These are phyloP conservation scores for Galeopsomyia nigrocyanea DNA, from an alignment of 2,888 invertebrate species.

Conservation along the genomic window DNA sequence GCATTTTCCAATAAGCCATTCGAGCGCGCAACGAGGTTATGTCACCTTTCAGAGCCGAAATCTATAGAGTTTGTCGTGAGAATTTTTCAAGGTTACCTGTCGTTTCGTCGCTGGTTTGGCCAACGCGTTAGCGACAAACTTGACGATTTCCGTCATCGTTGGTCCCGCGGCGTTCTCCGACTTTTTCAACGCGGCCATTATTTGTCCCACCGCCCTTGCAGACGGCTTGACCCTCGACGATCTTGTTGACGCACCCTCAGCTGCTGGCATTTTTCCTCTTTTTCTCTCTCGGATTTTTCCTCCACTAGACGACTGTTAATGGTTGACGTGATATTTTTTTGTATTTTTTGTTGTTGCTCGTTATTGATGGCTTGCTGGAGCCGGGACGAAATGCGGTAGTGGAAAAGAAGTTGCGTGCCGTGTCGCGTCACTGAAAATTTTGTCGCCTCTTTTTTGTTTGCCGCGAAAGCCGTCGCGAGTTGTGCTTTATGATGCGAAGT, in stretches of 20 bases:
- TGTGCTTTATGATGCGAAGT: not conserved
- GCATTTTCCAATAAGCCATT: too few relatives aligned
- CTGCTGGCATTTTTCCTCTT: not conserved
- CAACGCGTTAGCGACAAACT: slow-evolving; percentile 47
- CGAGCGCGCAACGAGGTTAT: too few relatives aligned
- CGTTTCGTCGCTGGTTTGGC: slow-evolving; percentile 52
- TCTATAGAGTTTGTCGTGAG: too few relatives aligned
- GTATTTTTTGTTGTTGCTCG: not conserved
- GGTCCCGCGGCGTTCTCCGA: slow-evolving; percentile 51
- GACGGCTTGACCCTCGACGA: slow-evolving; percentile 1
- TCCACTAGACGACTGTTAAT: too few relatives aligned
- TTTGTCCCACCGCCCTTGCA: slow-evolving; percentile 48
- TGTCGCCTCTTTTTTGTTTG: slow-evolving; percentile 4
- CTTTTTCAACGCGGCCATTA: slow-evolving; percentile 52
- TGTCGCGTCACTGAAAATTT: not conserved
- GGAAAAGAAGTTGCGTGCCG: not conserved
- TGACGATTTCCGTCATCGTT: slow-evolving; percentile 54
- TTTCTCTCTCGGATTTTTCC: not conserved
- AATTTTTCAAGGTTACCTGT: slow-evolving; percentile 47
- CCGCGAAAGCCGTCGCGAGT: not conserved
- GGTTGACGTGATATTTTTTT: not conserved
- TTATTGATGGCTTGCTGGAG: not conserved
- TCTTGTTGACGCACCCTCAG: not conserved
- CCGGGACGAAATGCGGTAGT: not conserved
- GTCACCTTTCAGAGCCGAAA: too few relatives aligned